Conservation (phyloP, 2,113 vertebrate species). For the Eurypyga helias region DNA sequence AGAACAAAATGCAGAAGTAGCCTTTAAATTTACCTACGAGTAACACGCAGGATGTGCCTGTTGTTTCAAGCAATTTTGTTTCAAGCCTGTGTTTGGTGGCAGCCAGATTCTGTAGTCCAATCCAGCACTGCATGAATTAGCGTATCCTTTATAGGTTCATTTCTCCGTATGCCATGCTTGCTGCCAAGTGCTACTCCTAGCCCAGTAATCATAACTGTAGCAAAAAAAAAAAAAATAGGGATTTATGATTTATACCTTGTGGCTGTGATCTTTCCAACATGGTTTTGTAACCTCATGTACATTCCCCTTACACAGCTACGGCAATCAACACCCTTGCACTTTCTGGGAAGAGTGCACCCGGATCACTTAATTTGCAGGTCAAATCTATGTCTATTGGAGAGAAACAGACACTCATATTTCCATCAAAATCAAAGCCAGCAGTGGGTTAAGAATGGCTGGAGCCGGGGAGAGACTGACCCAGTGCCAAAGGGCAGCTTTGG, state of each 20-base stretch:
- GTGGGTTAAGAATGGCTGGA: not conserved
- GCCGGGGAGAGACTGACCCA: not conserved
- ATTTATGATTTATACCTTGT: not conserved
- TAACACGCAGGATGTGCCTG: not conserved
- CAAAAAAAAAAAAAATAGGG: not conserved
- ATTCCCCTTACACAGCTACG: not conserved
- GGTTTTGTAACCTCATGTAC: not conserved
- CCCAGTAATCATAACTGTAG: not conserved
- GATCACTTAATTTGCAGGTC: not conserved
- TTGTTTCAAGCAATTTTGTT: not conserved
- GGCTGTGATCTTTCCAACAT: not conserved
- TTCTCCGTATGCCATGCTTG: not conserved
- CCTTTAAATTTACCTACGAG: not conserved
- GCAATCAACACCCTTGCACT: rapidly evolving
- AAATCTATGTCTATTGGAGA: not conserved
- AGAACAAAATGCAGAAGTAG: not conserved
- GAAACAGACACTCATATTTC: not conserved
- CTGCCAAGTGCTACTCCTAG: not conserved
- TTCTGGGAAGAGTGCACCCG: not conserved
- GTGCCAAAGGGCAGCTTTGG: not conserved
- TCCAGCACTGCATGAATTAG: not conserved
- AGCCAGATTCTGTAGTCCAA: not conserved
- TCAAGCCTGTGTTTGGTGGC: not conserved
- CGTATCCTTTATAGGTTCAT: not conserved
- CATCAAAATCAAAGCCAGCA: not conserved